Evolutionary conservation across 35 echinoderm and acorn worm genomes (phyloP).

Genomic region (Lytechinus pictus): DNA sequence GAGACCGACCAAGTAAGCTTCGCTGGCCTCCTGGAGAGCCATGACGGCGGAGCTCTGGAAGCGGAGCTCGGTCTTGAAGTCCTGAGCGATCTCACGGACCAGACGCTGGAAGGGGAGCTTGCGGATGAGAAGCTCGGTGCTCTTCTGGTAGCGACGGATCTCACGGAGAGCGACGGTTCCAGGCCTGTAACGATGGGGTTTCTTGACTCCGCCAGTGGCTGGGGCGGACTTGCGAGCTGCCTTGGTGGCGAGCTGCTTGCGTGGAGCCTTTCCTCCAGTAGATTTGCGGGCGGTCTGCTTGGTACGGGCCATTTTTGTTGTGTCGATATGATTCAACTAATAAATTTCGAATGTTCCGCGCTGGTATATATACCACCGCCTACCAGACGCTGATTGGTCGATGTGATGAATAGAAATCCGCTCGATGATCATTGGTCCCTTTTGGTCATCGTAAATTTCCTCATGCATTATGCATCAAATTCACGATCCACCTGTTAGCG

Average conservation of each 20-base stretch:
- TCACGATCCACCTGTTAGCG: no score
- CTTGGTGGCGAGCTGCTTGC: slow-evolving; percentile 88
- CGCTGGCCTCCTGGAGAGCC: no score
- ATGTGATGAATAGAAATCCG: no score
- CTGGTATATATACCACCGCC: background rate
- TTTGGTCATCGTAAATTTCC: no score
- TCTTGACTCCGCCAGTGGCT: slow-evolving; percentile 95
- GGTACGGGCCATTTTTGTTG: slow-evolving; percentile 74
- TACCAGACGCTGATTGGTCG: slow-evolving; percentile 23
- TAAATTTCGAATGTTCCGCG: background rate
- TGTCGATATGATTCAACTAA: slow-evolving; percentile 10
- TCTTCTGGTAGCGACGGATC: slow-evolving; percentile 98
- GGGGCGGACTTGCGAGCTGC: slow-evolving; percentile 93
- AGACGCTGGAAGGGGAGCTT: slow-evolving; percentile 94
- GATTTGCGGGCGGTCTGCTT: slow-evolving; percentile 97
- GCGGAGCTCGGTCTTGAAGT: slow-evolving; percentile 97
- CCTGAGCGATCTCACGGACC: slow-evolving; percentile 89
- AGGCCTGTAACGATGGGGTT: slow-evolving; percentile 90
- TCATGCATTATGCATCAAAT: no score
- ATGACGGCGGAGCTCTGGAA: slow-evolving; percentile 90
- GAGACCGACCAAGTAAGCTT: slow-evolving; percentile 88
- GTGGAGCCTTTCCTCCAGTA: slow-evolving; percentile 79
- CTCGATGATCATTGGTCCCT: no score
- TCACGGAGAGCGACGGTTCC: slow-evolving; percentile 90
- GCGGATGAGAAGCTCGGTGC: slow-evolving; percentile 95